Conservation (phyloP, 2,113 vertebrate genomes). For the Sander vitreus region DNA sequence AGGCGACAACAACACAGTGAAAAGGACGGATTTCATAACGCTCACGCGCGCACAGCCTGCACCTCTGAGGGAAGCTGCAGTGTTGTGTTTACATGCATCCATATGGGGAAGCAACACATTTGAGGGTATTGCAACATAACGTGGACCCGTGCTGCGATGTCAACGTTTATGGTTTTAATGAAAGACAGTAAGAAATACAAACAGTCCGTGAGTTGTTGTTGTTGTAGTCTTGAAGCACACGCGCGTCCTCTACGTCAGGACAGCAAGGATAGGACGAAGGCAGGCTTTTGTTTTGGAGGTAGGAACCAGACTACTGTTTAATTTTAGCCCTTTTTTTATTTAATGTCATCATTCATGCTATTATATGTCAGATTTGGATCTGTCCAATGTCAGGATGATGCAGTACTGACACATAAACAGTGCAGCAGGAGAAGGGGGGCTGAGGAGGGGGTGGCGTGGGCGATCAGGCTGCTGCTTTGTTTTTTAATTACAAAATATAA, state of each 20-base stretch:
- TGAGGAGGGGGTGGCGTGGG: neutral
- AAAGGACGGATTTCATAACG: slow-evolving; percentile 60
- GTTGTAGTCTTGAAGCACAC: slow-evolving; percentile 3
- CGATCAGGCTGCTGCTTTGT: slow-evolving; percentile 19
- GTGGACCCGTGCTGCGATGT: neutral
- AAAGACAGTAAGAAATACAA: neutral
- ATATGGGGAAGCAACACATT: slow-evolving; percentile 6
- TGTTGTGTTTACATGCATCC: slow-evolving; percentile 50
- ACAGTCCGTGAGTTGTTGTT: neutral
- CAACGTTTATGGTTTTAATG: neutral
- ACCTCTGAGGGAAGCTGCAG: slow-evolving; percentile 44
- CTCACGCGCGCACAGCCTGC: slow-evolving; percentile 50
- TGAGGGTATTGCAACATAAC: neutral
- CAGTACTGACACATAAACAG: slow-evolving; percentile 50
- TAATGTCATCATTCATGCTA: neutral
- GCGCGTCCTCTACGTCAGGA: slow-evolving; percentile 39
- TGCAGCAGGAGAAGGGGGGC: slow-evolving; percentile 9
- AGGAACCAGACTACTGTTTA: neutral
- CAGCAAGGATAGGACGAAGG: slow-evolving; percentile 27
- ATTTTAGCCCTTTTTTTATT: neutral
- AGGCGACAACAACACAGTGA: slow-evolving; percentile 62
- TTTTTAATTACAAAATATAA: neutral
- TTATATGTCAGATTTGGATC: neutral
- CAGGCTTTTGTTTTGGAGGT: neutral
- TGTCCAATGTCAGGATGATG: slow-evolving; percentile 44